Evolutionary conservation across 2,888 invertebrate species (phyloP).

Genomic region (Monochamus alternatus): DNA sequence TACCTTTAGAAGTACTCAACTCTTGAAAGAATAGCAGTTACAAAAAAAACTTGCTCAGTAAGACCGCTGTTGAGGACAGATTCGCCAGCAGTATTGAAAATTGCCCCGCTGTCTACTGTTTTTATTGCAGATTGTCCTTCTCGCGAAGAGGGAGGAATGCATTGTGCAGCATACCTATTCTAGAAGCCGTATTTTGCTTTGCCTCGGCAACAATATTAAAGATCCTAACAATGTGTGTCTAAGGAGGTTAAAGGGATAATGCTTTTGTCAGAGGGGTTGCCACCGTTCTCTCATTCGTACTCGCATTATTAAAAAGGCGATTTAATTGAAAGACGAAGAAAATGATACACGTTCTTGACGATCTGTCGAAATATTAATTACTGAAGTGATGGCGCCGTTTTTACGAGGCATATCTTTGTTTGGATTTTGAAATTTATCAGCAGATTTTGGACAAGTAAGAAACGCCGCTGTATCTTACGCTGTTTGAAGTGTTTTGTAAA

Average conservation of each 20-base stretch:
- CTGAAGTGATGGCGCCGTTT: too few species aligned
- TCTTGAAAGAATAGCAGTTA: constrained; percentile 15
- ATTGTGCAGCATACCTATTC: constrained; percentile 25
- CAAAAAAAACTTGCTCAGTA: constrained; percentile 22
- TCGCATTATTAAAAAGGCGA: too few species aligned
- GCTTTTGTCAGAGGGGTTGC: neutral
- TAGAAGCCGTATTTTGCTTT: constrained; percentile 4
- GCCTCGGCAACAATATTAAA: constrained; percentile 15
- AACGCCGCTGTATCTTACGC: too few species aligned
- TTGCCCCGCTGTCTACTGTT: constrained; percentile 12
- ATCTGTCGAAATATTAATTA: too few species aligned
- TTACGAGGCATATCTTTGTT: too few species aligned
- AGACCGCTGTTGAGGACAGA: neutral
- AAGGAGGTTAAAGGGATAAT: constrained; percentile 9
- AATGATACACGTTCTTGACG: too few species aligned
- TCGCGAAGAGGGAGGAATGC: constrained; percentile 13
- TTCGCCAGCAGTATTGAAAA: constrained; percentile 3
- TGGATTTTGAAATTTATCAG: too few species aligned
- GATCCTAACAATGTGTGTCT: constrained; percentile 16
- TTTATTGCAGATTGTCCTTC: constrained; percentile 11
- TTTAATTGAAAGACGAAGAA: too few species aligned
- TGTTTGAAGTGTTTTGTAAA: too few species aligned
- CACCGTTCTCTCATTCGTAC: too few species aligned
- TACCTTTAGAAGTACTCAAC: neutral
- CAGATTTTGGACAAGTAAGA: too few species aligned